Evolutionary conservation across 2,888 invertebrate species (phyloP), one percentile per base, ranked within the genome.

Genomic region (Stenoptilia bipunctidactyla): DNA sequence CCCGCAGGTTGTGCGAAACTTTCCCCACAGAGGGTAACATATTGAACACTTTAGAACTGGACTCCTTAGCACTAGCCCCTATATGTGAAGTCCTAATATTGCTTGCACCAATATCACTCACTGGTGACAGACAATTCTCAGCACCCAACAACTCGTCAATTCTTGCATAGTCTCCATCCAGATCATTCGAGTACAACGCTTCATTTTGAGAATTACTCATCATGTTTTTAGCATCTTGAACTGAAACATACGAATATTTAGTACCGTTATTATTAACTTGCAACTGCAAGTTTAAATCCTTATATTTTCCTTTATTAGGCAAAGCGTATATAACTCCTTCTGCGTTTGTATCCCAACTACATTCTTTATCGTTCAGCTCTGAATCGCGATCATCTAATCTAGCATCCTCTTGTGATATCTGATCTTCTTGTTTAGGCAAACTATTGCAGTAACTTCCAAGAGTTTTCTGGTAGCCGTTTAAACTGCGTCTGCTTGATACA

Each of bases 321-420:
- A 85, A 54, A 6, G 85, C 85, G 50, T 85, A 85, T 10, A 85
- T 85, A 0, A 85, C 85, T 0, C 85, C 85, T 50, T 84, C 84
- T 0, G 84, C 83, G 43, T 85, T 83, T 0, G 82, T 87, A 14
- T 87, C 87, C 65, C 88, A 87, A 50, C 84, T 85, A 43, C 86
- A 86, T 53, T 87, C 87, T 35, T 86, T 86, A 25, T 87, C 87
- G 13, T 85, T 85, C 45, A 85, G 47, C 45, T 82, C 85, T 0
- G 69, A 56, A 40, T 74, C 79, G 15, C 70, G 72, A 39, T 87
- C 85, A 1, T 77, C 79, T 0, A 66, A 68, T 39, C 77, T 76
- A 1, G 65, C 59, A 1, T 48, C 44, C 1, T 62, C 63, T 40
- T 9, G 8, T 13, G 13, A 8, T 13, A 53, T 55, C n/a, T 56